Evolutionary conservation across 2,888 invertebrate genomes (phyloP).

Genomic region (Leptopilina drosophilae): DNA sequence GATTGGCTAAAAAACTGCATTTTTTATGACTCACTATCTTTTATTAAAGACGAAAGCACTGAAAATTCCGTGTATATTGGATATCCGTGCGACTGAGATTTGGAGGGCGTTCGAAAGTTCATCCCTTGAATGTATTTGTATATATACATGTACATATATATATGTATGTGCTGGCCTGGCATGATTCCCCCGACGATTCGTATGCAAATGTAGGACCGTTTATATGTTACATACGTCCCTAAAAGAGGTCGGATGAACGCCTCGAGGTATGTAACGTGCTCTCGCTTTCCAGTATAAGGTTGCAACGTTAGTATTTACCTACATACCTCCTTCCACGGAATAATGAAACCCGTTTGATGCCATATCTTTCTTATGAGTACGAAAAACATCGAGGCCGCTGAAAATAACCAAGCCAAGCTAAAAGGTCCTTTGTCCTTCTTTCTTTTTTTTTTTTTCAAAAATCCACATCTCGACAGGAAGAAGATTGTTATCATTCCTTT

Average conservation of each 20-base stretch:
- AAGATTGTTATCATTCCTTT: background rate
- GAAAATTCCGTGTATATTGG: constrained; percentile 20
- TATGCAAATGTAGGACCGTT: constrained; percentile 34
- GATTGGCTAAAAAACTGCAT: background rate
- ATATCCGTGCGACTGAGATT: constrained; percentile 30
- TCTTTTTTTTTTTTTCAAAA: background rate
- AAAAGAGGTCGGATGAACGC: constrained; percentile 39
- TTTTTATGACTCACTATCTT: background rate
- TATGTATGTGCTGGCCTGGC: constrained; percentile 18
- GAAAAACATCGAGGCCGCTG: background rate
- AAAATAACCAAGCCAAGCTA: background rate
- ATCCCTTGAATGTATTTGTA: constrained; percentile 14
- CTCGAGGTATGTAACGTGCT: constrained; percentile 39
- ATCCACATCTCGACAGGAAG: background rate
- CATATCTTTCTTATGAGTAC: constrained; percentile 9
- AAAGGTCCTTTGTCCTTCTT: constrained; percentile 7
- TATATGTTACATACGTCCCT: constrained; percentile 40
- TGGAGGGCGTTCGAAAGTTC: constrained; percentile 32
- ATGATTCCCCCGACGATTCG: constrained; percentile 37
- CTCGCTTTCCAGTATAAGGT: constrained; percentile 9
- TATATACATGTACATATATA: background rate
- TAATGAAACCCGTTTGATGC: constrained; percentile 36
- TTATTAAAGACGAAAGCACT: constrained; percentile 8
- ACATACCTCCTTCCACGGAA: constrained; percentile 34
- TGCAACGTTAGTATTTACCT: constrained; percentile 37